phyloP scores from a whole-genome alignment of 2,888 invertebrate species.

The Brassicogethes aeneus region DNA sequence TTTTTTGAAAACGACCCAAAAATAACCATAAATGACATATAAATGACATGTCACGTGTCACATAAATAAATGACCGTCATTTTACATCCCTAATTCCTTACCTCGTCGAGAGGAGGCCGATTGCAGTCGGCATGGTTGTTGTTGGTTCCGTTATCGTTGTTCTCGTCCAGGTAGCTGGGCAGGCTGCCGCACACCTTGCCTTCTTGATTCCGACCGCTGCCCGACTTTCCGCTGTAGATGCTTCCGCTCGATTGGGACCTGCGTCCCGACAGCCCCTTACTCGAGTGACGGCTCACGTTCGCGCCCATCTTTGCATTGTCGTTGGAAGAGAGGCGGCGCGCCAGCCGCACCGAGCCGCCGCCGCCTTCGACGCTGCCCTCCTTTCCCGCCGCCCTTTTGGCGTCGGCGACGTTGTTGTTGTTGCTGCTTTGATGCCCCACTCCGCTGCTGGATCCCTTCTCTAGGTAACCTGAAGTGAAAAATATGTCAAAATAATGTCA shows the following conservation, averaged over 20 bases:
- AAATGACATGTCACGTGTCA: no score
- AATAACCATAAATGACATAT: no score
- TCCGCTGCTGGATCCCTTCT: no score
- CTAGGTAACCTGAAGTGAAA: constrained; percentile 23
- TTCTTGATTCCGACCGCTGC: constrained; percentile 26
- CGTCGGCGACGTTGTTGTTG: neutral
- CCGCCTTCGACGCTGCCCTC: constrained; percentile 15
- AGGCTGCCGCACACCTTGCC: constrained; percentile 49
- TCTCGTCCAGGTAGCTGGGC: constrained; percentile 59
- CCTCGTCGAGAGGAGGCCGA: constrained; percentile 32
- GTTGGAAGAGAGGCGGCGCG: constrained; percentile 37
- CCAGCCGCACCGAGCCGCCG: constrained; percentile 41
- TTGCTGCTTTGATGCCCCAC: no score
- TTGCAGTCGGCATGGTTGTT: constrained; percentile 36
- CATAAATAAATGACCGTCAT: no score
- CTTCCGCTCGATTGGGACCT: constrained; percentile 67
- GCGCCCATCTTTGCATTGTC: constrained; percentile 61
- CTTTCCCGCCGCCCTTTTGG: constrained; percentile 12
- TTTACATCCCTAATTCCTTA: no score
- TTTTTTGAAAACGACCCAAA: no score
- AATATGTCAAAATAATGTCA: no score
- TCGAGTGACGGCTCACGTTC: constrained; percentile 68
- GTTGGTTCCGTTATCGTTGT: constrained; percentile 36
- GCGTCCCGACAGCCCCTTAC: constrained; percentile 56
- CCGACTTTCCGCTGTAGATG: constrained; percentile 50